These are phyloP conservation scores for Acanthurus leucopareius DNA, from an alignment of 2,797 vertebrate genomes.

Conservation along the genomic window DNA sequence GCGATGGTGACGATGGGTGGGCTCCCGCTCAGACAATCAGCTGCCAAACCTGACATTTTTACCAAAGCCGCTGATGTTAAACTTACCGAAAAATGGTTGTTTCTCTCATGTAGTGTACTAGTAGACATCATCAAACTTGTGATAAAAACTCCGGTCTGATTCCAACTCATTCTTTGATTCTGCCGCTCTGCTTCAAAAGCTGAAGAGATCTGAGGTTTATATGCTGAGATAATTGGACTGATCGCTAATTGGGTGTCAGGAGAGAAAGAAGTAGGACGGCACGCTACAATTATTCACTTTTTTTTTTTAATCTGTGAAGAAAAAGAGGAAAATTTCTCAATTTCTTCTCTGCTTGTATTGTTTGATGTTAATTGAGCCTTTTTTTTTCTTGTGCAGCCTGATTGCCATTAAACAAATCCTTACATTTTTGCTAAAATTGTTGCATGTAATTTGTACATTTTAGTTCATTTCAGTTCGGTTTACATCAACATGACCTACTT, in stretches of 20 bases:
- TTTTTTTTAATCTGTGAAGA: neutral
- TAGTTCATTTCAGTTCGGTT: too few species aligned
- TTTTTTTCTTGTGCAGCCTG: neutral
- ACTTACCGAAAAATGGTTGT: constrained; percentile 8
- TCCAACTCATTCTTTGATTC: constrained; percentile 62
- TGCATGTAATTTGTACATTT: too few species aligned
- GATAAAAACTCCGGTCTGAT: constrained; percentile 45
- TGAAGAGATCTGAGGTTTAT: constrained; percentile 55
- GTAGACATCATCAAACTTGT: constrained; percentile 49
- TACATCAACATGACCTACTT: too few species aligned
- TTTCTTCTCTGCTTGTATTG: neutral
- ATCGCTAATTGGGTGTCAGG: constrained; percentile 53
- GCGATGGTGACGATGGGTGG: neutral
- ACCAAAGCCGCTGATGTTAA: constrained; percentile 42
- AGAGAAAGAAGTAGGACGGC: constrained; percentile 56
- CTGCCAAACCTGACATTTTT: constrained; percentile 46
- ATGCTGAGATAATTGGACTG: constrained; percentile 58
- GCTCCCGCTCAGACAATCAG: neutral
- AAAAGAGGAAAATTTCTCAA: neutral
- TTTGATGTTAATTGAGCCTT: neutral
- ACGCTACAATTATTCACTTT: constrained; percentile 43
- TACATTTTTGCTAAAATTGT: too few species aligned
- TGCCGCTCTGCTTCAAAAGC: constrained; percentile 45
- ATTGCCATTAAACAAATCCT: too few species aligned
- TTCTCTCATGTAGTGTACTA: constrained; percentile 12